A percentile compares a stretch with the other conserved stretches of the same genome.
Evolutionary conservation across 2,797 vertebrate genomes (phyloP).

Genomic region (Sphenodon punctatus): DNA sequence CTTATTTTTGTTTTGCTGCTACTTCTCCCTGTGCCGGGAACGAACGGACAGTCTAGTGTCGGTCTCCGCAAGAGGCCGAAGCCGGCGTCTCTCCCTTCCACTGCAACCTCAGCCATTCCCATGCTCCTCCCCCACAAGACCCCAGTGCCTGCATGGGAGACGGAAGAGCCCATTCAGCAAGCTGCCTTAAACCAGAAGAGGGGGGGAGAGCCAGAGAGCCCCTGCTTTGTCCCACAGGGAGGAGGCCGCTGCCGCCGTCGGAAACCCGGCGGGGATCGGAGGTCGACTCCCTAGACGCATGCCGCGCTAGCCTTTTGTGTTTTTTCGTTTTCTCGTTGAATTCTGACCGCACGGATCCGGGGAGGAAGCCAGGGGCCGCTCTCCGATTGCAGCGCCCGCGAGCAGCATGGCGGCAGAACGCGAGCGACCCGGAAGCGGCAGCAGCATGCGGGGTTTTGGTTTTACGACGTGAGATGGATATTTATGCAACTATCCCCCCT

Average conservation of each 20-base stretch:
- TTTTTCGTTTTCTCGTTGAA: background rate
- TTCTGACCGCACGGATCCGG: slow-evolving; percentile 59
- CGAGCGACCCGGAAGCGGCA: slow-evolving; percentile 29
- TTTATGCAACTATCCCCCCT: slow-evolving; percentile 53
- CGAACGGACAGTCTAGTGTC: slow-evolving; percentile 32
- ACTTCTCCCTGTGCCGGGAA: slow-evolving; percentile 63
- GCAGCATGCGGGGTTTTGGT: slow-evolving; percentile 18
- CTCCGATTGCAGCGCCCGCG: slow-evolving; percentile 41
- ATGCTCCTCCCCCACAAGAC: slow-evolving; percentile 29
- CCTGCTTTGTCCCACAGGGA: background rate
- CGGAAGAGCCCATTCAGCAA: slow-evolving; percentile 46
- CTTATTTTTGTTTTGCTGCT: slow-evolving; percentile 64
- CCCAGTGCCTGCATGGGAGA: slow-evolving; percentile 46
- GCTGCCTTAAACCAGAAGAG: slow-evolving; percentile 63
- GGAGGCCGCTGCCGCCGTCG: slow-evolving; percentile 1
- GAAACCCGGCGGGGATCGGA: background rate
- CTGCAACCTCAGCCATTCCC: slow-evolving; percentile 27
- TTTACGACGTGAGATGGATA: slow-evolving; percentile 55
- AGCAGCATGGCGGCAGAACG: slow-evolving; percentile 4
- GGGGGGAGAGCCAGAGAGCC: background rate
- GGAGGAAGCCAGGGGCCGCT: slow-evolving; percentile 48
- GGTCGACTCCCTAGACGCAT: slow-evolving; percentile 39
- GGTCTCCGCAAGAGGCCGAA: slow-evolving; percentile 23
- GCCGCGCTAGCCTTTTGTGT: slow-evolving; percentile 39
- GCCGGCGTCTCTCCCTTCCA: background rate